Base-by-base conservation (phyloP, 2,113 vertebrate genomes). In the Thamnaconus septentrionalis region DNA sequence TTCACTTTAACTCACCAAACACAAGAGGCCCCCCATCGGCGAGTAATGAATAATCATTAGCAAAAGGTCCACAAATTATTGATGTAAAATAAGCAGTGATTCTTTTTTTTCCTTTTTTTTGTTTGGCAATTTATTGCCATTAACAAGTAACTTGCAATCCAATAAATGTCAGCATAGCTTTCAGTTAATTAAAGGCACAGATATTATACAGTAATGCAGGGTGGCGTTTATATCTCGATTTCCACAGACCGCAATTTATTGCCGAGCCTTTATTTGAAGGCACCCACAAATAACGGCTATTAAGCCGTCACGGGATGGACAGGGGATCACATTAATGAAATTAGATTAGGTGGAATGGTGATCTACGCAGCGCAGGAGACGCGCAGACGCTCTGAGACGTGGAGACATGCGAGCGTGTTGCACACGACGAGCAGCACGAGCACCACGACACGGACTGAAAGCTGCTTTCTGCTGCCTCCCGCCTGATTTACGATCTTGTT, bases 161-260 rank as follows among this genome's bases (percentile, higher is more conserved):
- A 98, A 96, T 97, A 97, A 97, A 95, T 93, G 94, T 95, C 95
- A 94, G 92, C 91, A 94, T 94, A 91, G 92, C 94, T 96, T 97
- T 96, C 93, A 92, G 94, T 98, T 97, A 98, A 97, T 97, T 97
- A 98, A 98, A 98, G 96, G 94, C 93, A 95, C 95, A 97, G 96
- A 97, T 98, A 98, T 93, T 94, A 94, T 91, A 91, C 90, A 92
- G 93, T 95, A 95, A 96, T 92, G 93, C 93, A 92, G 93, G 94
- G 91, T 94, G 95, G 94, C 95, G 89, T 96, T 97, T 97, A 95
- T 94, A 93, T 92, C 94, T 96, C 94, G 93, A 94, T 97, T 98
- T 96, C 95, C 85, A 90, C 93, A 93, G 92, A 72, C 81, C 47
- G 92, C 92, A 94, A 97, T 98, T 99, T 98, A 98, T 91, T 87